Percentiles rank a stretch among this genome's conserved stretches.
phyloP scores from a whole-genome alignment of 2,888 invertebrate species.

The Miltochrista miniata region DNA sequence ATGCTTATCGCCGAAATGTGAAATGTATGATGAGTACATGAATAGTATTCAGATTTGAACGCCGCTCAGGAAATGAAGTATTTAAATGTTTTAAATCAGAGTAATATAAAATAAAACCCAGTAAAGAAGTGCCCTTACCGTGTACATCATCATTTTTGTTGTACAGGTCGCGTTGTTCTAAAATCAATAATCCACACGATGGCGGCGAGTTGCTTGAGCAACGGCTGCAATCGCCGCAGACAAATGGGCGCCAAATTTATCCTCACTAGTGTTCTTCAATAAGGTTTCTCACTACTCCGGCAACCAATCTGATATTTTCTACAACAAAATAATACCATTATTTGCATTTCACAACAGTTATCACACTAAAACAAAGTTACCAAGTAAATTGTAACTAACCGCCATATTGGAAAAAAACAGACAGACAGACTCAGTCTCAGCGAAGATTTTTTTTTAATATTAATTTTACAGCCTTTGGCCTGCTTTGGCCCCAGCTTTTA shows the following conservation, averaged over 20 bases:
- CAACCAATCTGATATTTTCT: constrained; percentile 13
- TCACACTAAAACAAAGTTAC: not conserved
- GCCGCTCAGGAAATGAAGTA: too few relatives aligned
- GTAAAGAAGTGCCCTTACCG: constrained; percentile 54
- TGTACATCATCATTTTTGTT: constrained; percentile 74
- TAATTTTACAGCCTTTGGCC: too few relatives aligned
- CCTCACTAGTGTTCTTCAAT: constrained; percentile 13
- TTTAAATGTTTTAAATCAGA: too few relatives aligned
- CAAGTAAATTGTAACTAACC: constrained; percentile 50
- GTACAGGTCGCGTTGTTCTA: constrained; percentile 27
- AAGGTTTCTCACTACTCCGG: constrained; percentile 13
- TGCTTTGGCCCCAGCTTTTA: too few relatives aligned
- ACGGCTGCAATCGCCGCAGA: constrained; percentile 43
- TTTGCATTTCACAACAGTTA: constrained; percentile 4
- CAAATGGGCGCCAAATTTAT: constrained; percentile 40
- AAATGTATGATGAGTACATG: too few relatives aligned
- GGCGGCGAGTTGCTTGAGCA: constrained; percentile 32
- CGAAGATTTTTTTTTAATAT: too few relatives aligned
- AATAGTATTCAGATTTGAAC: too few relatives aligned
- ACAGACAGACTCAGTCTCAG: not conserved
- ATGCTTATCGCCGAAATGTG: too few relatives aligned
- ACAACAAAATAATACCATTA: constrained; percentile 17
- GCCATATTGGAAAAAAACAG: constrained; percentile 48
- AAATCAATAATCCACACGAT: constrained; percentile 58
- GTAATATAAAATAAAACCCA: too few relatives aligned